Conservation (phyloP, 2,888 invertebrate species). For the Schrankia costaestrigalis region DNA sequence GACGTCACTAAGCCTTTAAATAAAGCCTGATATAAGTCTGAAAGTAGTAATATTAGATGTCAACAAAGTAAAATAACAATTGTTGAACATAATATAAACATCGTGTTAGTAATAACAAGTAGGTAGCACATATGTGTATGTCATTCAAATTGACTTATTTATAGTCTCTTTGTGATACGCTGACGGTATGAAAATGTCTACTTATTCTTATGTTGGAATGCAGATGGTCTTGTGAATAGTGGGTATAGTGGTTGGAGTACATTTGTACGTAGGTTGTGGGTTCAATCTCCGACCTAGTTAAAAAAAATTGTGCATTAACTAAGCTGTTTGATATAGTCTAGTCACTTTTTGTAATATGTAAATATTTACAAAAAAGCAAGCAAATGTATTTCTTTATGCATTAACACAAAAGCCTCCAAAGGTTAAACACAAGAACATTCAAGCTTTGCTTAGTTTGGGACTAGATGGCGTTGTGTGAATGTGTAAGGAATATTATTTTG, state of each 20-base stretch:
- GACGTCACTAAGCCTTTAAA: too few species aligned
- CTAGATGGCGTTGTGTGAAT: too few species aligned
- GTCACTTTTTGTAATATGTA: neutral
- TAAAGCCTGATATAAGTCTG: too few species aligned
- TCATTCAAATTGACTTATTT: constrained; percentile 38
- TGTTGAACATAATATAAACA: constrained; percentile 18
- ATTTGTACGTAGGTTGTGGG: too few species aligned
- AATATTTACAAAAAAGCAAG: neutral
- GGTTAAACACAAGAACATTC: too few species aligned
- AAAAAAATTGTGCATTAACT: neutral
- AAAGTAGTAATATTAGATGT: too few species aligned
- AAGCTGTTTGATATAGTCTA: neutral
- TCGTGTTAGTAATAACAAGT: constrained; percentile 30
- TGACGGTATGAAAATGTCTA: constrained; percentile 13
- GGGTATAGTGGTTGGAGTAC: too few species aligned
- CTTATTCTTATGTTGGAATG: neutral
- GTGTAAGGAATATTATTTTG: too few species aligned
- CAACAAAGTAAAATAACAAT: constrained; percentile 2
- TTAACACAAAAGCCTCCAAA: too few species aligned
- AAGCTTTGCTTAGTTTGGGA: too few species aligned
- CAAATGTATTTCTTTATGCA: too few species aligned
- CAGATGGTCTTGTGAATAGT: neutral
- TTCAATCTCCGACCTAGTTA: too few species aligned
- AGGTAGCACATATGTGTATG: constrained; percentile 13
- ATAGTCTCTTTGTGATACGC: constrained; percentile 16